phyloP scores from a whole-genome alignment of 2,797 vertebrate species.

The Gadopsis bispinosus region DNA sequence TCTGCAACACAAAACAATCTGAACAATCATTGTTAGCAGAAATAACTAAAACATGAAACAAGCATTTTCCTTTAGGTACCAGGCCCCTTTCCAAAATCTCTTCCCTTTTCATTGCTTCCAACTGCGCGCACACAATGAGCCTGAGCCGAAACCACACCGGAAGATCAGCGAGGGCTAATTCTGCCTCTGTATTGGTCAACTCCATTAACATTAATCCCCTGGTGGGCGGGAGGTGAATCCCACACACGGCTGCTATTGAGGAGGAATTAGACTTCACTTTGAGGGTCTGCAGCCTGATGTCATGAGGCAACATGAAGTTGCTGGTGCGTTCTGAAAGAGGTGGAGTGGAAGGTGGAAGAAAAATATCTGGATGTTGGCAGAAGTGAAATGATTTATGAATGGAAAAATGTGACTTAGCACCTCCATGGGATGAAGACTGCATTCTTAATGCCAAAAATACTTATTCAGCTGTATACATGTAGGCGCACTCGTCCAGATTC shows the following conservation, averaged over 20 bases:
- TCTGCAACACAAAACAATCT: constrained; percentile 8
- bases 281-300: constrained; percentile 42
- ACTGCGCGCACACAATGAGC: constrained; percentile 26
- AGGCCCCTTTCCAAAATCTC: constrained; percentile 27
- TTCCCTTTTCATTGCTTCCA: constrained; percentile 45
- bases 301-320: constrained; percentile 28
- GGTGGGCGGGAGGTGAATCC: constrained; percentile 43
- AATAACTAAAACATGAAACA: constrained; percentile 17
- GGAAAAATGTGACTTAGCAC: constrained; percentile 41
- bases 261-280: constrained; percentile 41
- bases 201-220: constrained; percentile 71
- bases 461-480: constrained; percentile 8
- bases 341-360: constrained; percentile 22
- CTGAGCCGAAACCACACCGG: constrained; percentile 49
- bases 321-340: constrained; percentile 19
- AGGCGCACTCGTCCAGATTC: constrained; percentile 17
- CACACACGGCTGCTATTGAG: constrained; percentile 45
- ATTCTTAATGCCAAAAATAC: constrained; percentile 18
- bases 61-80: not conserved
- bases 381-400: constrained; percentile 35
- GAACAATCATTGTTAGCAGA: not conserved
- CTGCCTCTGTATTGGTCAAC: constrained; percentile 52
- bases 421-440: constrained; percentile 13
- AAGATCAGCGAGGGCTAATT: constrained; percentile 56
- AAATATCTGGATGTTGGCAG: constrained; percentile 31